Evolutionary conservation across 1,140 invertebrate species (phyloP).

Genomic region (Heterodera carotae): DNA sequence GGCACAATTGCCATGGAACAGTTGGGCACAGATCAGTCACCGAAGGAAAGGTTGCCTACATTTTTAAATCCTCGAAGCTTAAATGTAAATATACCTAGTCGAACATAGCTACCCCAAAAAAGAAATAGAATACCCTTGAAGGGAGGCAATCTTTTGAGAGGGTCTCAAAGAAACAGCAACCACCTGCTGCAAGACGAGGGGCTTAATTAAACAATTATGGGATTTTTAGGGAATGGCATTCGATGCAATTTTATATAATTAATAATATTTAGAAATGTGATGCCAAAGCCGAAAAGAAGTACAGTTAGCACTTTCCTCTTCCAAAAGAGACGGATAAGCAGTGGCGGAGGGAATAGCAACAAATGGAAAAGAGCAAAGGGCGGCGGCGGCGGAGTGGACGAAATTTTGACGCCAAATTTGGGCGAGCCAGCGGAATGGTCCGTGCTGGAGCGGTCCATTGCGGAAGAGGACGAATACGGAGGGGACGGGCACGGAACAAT

Average conservation of each 20-base stretch:
- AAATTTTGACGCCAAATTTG: constrained; percentile 1
- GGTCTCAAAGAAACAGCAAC: too few relatives aligned
- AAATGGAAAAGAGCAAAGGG: background rate
- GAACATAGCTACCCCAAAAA: too few relatives aligned
- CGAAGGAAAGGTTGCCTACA: background rate
- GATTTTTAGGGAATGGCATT: too few relatives aligned
- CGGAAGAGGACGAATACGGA: constrained; percentile 11
- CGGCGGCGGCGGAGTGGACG: background rate
- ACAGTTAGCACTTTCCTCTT: background rate
- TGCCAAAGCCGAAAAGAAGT: background rate
- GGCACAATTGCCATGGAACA: background rate
- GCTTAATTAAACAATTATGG: too few relatives aligned
- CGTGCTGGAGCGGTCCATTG: constrained; percentile 9
- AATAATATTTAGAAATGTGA: background rate
- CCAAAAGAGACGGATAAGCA: background rate
- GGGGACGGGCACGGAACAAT: background rate
- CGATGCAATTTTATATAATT: background rate
- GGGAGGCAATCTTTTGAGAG: too few relatives aligned
- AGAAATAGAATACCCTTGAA: background rate
- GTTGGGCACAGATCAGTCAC: background rate
- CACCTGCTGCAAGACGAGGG: too few relatives aligned
- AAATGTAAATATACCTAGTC: too few relatives aligned
- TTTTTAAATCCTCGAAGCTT: too few relatives aligned
- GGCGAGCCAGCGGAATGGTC: constrained; percentile 16
- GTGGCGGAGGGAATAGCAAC: background rate